Evolutionary conservation across 2,888 invertebrate species (phyloP).

Genomic region (Aphodius granarius): DNA sequence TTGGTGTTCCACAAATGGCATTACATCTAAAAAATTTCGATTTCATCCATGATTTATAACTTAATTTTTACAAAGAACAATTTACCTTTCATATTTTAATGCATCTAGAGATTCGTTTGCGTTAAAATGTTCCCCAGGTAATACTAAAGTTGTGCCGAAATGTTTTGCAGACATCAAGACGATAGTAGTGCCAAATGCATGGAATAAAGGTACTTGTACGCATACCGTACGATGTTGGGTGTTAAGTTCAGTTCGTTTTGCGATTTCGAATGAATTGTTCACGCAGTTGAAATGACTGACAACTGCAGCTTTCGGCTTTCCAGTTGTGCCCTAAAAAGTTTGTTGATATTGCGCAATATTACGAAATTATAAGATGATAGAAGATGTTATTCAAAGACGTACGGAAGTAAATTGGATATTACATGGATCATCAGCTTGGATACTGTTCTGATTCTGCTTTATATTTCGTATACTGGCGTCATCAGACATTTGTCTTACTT

Average conservation of each 20-base stretch:
- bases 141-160: slow-evolving; percentile 63
- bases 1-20: slow-evolving; percentile 76
- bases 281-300: slow-evolving; percentile 72
- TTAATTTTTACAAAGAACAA: neutral
- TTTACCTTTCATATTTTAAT: slow-evolving; percentile 67
- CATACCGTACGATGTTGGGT: slow-evolving; percentile 59
- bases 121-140: slow-evolving; percentile 64
- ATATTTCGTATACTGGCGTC: slow-evolving; percentile 45
- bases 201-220: slow-evolving; percentile 77
- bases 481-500: slow-evolving; percentile 48
- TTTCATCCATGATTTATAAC: slow-evolving; percentile 5
- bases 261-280: slow-evolving; percentile 74
- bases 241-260: slow-evolving; percentile 55
- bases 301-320: slow-evolving; percentile 73
- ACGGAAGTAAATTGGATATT: slow-evolving; percentile 84
- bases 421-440: slow-evolving; percentile 68
- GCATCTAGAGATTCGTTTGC: slow-evolving; percentile 65
- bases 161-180: slow-evolving; percentile 62
- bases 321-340: slow-evolving; percentile 56
- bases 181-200: slow-evolving; percentile 75
- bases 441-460: slow-evolving; percentile 51
- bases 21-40: slow-evolving; percentile 56
- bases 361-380: neutral
- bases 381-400: slow-evolving; percentile 33
- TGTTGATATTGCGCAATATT: slow-evolving; percentile 15